Conservation (phyloP, 2,888 invertebrate genomes). For the Heliconius erato region DNA sequence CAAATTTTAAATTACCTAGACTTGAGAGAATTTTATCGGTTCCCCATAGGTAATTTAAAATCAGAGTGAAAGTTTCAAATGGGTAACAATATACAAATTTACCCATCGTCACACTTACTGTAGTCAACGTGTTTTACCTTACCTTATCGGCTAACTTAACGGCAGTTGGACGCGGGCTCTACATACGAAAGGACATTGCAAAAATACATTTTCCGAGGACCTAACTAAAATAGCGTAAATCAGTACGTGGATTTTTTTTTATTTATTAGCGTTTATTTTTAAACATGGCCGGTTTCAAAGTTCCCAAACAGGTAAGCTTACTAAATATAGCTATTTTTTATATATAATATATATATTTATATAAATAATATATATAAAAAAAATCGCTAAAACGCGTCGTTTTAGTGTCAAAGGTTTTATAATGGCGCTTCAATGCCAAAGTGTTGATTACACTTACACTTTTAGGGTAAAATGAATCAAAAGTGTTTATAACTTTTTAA, state of each 20-base stretch:
- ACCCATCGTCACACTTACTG: neutral
- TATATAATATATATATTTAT: conserved; percentile 57
- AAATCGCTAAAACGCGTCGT: conserved; percentile 55
- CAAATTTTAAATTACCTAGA: conserved; percentile 12
- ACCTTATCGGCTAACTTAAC: conserved; percentile 48
- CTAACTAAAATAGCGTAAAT: conserved; percentile 68
- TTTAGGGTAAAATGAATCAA: neutral
- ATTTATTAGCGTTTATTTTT: conserved; percentile 53
- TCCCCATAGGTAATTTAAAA: neutral
- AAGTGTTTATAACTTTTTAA: conserved; percentile 3
- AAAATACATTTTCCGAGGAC: conserved; percentile 75
- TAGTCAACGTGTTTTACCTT: conserved; percentile 2
- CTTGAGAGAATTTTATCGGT: neutral
- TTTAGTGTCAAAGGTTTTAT: conserved; percentile 50
- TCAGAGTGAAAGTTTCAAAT: neutral
- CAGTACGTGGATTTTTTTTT: conserved; percentile 64
- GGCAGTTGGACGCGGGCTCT: conserved; percentile 53
- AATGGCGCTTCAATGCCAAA: conserved; percentile 14
- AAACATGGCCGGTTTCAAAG: conserved; percentile 81
- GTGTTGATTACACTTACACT: conserved; percentile 14
- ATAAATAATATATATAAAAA: conserved; percentile 60
- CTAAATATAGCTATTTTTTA: conserved; percentile 72
- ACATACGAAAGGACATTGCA: conserved; percentile 64
- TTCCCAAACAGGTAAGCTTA: conserved; percentile 60
- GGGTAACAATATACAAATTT: conserved; percentile 4